Base-by-base conservation (phyloP, 1,140 invertebrate species). In the Oryctes rhinoceros region DNA sequence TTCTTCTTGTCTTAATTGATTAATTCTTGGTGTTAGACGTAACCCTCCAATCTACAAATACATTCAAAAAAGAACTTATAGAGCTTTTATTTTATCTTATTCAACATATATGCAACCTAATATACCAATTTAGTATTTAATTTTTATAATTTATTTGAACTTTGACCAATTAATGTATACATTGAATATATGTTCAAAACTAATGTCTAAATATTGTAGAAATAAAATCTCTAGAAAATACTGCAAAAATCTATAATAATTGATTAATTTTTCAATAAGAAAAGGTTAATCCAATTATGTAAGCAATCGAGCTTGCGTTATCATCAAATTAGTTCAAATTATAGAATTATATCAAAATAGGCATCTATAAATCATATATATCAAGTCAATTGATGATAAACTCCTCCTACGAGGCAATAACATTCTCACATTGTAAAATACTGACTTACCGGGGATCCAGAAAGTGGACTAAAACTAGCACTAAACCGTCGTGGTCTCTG, bases 1-100 rank as follows among this genome's bases (percentile, higher is more conserved):
- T 89, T 97, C 96, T 89, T 97, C 96, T 82, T 95, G 93, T 78
- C 95, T 91, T 59, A 98, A 88, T 89, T 97, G 96, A 86, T 93
- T 95, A 3, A 98, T 94, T 83, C 96, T 88, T 67, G 94, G 94
- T 78, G 95, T 94, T 71, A 96, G 87, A 83, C 94, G 92, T 62
- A 94, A 91, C 83, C 89, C 89, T 85, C 89, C 90, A 78, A 88
- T 89, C 84, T 79, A 79, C 20, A 79, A 44, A 65, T 30, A 1
- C 11, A 62, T 59, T 15, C n/a, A 37, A 53, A 78, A 59, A 30
- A 49, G 24, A 76, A 76, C 13, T 76, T 18, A 24, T 18, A 7
- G 53, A 15, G 53, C 53, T 10, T n/a, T 62, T 62, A 30, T 30
- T 30, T 30, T 30, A 30, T 30, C 15, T 62, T 20, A 62, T 62